Evolutionary conservation across 2,888 invertebrate genomes (phyloP).

Genomic region (Myopa tessellatipennis): DNA sequence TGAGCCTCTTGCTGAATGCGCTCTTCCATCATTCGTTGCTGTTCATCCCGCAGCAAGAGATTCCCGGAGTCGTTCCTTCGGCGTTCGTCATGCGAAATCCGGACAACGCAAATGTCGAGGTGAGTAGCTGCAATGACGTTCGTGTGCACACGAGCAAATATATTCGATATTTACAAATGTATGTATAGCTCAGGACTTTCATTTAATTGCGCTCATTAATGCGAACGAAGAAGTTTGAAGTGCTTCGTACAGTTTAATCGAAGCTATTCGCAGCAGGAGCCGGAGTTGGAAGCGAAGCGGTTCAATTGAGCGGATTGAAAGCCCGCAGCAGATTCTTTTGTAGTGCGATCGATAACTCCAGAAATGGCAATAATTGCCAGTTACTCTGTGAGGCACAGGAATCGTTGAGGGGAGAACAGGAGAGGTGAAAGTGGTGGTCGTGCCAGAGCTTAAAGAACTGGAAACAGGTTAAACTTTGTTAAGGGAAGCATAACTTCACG

Average conservation of each 20-base stretch:
- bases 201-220: conserved; percentile 21
- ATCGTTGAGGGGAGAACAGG: no score
- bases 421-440: no score
- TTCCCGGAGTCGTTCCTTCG: conserved; percentile 79
- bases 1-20: conserved; percentile 81
- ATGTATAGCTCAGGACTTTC: not conserved
- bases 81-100: conserved; percentile 83
- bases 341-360: not conserved
- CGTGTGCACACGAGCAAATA: no score
- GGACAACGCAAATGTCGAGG: conserved; percentile 77
- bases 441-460: no score
- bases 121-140: conserved; percentile 58
- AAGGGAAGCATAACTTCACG: not conserved
- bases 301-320: not conserved
- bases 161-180: not conserved
- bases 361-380: no score
- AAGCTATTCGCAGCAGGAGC: not conserved
- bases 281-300: not conserved
- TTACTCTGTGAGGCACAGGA: no score
- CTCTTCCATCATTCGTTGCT: conserved; percentile 83
- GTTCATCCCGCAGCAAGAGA: conserved; percentile 83
- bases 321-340: not conserved
- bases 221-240: conserved; percentile 17
- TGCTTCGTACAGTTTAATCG: not conserved
- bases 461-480: no score